Conservation (phyloP, 2,113 vertebrate species). For the Cervus canadensis region DNA sequence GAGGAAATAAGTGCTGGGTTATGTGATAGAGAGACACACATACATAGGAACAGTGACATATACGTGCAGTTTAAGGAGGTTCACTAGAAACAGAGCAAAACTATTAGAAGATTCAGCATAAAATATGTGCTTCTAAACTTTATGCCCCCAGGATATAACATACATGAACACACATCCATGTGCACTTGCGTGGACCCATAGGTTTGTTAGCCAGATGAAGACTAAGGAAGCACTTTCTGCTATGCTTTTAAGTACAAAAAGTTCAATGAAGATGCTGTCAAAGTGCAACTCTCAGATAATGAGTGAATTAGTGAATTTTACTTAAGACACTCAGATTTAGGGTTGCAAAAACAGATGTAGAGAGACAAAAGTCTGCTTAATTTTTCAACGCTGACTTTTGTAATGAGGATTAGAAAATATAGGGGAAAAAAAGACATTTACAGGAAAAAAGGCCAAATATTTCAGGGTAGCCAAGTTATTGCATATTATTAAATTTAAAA, state of each 20-base stretch:
- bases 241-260: conserved; percentile 68
- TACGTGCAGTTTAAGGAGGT: conserved; percentile 91
- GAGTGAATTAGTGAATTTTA: not conserved
- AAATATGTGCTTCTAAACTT: conserved; percentile 40
- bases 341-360: not conserved
- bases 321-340: not conserved
- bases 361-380: conserved; percentile 62
- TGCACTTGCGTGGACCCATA: not conserved
- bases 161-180: conserved; percentile 11
- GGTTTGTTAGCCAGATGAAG: not conserved
- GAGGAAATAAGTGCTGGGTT: conserved; percentile 97
- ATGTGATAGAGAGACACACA: conserved; percentile 99
- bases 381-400: conserved; percentile 52
- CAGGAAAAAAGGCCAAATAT: conserved; percentile 11
- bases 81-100: conserved; percentile 76
- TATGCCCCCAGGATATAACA: conserved; percentile 44
- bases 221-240: conserved; percentile 39
- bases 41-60: conserved; percentile 94
- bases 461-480: conserved; percentile 53
- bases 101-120: conserved; percentile 20
- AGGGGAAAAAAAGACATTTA: not conserved
- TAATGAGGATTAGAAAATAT: not conserved
- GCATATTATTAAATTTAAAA: conserved; percentile 20
- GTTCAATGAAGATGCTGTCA: conserved; percentile 54
- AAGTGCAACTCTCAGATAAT: not conserved